phyloP scores from a whole-genome alignment of 2,888 invertebrate species.

The Habrosyne pyritoides region DNA sequence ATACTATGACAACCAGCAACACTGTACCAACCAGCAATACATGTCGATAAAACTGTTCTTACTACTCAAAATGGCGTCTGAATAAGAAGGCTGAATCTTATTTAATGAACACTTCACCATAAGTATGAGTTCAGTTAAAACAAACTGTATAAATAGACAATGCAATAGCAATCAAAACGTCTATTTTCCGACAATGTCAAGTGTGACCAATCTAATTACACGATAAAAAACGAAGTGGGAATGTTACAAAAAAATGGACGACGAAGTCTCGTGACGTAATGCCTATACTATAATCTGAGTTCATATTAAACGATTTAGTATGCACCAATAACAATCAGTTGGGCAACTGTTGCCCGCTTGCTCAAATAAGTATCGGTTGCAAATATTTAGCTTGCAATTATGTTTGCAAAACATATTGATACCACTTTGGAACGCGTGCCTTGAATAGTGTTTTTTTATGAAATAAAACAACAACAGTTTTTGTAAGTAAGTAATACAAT shows the following conservation, averaged over 20 bases:
- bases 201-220: not conserved
- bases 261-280: not conserved
- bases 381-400: not conserved
- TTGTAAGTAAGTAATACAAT: not conserved
- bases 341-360: slow-evolving; percentile 10
- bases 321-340: slow-evolving; percentile 28
- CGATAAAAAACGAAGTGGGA: not conserved
- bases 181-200: not conserved
- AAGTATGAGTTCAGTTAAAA: too few relatives aligned
- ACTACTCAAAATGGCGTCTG: too few relatives aligned
- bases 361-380: not conserved
- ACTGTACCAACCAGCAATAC: too few relatives aligned
- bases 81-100: too few relatives aligned
- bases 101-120: too few relatives aligned
- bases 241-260: not conserved
- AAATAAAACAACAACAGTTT: not conserved
- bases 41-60: too few relatives aligned
- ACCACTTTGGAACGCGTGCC: not conserved
- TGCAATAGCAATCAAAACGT: not conserved
- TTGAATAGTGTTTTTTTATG: not conserved
- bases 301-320: slow-evolving; percentile 20
- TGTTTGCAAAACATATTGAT: slow-evolving; percentile 2
- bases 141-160: not conserved
- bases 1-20: too few relatives aligned
- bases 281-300: slow-evolving; percentile 6